Evolutionary conservation across 2,113 vertebrate genomes (phyloP).

Genomic region (Glaucomys volans): DNA sequence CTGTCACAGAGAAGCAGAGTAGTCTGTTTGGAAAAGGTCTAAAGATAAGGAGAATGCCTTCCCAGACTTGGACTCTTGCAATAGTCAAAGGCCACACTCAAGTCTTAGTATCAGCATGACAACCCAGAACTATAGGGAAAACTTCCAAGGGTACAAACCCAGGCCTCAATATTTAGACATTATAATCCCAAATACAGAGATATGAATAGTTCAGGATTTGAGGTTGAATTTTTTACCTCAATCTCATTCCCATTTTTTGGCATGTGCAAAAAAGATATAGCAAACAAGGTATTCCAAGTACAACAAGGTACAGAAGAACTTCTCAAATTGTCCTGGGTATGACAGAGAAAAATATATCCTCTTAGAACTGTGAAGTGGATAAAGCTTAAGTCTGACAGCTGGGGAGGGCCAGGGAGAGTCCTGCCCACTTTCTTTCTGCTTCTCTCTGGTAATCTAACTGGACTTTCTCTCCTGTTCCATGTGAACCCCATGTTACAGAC

Average conservation of each 20-base stretch:
- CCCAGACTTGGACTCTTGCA: not conserved
- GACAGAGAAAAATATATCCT: not conserved
- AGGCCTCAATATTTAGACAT: not conserved
- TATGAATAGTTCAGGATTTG: not conserved
- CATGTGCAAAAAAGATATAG: not conserved
- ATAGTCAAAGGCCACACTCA: not conserved
- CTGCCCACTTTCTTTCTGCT: not conserved
- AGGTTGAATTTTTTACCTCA: not conserved
- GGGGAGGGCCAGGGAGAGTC: accelerated
- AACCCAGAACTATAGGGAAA: not conserved
- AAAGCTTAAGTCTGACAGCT: not conserved
- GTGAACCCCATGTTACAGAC: too few relatives aligned
- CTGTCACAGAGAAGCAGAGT: not conserved
- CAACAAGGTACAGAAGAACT: not conserved
- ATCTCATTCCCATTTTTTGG: not conserved
- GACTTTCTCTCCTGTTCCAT: not conserved
- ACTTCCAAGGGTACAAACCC: not conserved
- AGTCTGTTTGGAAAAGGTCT: not conserved
- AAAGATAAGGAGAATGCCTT: not conserved
- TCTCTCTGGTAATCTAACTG: not conserved
- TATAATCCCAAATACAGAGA: not conserved
- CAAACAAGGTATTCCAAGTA: too few relatives aligned
- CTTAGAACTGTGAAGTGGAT: not conserved
- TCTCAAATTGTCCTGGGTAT: not conserved
- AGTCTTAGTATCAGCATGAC: not conserved